Percentiles rank a stretch among this genome's conserved stretches.
phyloP scores from a whole-genome alignment of 2,888 invertebrate genomes.

The Thera britannica region DNA sequence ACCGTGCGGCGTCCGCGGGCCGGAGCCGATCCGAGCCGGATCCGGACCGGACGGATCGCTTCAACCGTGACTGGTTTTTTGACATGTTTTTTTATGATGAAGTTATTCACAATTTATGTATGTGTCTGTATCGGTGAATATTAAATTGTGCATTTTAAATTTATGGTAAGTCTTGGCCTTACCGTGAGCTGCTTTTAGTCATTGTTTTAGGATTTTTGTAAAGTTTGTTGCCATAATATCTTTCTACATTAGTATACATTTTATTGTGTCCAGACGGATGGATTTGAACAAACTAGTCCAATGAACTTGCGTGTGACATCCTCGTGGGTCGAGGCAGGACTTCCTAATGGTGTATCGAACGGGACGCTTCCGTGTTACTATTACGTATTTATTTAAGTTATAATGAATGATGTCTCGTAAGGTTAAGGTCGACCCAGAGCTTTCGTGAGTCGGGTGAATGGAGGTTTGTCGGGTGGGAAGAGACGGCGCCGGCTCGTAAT shows the following conservation, averaged over 20 bases:
- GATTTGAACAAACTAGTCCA: conserved; percentile 84
- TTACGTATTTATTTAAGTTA: conserved; percentile 72
- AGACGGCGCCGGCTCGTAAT: conserved; percentile 3
- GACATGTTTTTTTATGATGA: conserved; percentile 84
- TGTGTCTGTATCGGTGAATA: conserved; percentile 84
- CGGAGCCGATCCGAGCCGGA: conserved; percentile 56
- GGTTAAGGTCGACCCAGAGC: conserved; percentile 47
- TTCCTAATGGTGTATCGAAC: conserved; percentile 55
- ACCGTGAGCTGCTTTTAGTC: conserved; percentile 82
- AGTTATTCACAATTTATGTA: conserved; percentile 84
- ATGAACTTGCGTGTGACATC: conserved; percentile 67
- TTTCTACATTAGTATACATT: conserved; percentile 83
- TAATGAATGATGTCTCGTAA: conserved; percentile 50
- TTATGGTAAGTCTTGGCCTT: conserved; percentile 75
- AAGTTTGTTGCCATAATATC: conserved; percentile 85
- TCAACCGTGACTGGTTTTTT: conserved; percentile 76
- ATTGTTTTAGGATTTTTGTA: conserved; percentile 85
- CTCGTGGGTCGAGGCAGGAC: conserved; percentile 61
- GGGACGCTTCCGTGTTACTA: conserved; percentile 62
- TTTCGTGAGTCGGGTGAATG: conserved; percentile 26
- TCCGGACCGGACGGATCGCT: conserved; percentile 60
- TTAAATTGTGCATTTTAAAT: conserved; percentile 84
- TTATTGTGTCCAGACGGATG: conserved; percentile 78
- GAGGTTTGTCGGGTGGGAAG: conserved; percentile 15
- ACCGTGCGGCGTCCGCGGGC: conserved; percentile 41